These are phyloP conservation scores for Agelas oroides DNA, from an alignment of 37 sponge, comb jelly and placozoan genomes.

Conservation along the genomic window DNA sequence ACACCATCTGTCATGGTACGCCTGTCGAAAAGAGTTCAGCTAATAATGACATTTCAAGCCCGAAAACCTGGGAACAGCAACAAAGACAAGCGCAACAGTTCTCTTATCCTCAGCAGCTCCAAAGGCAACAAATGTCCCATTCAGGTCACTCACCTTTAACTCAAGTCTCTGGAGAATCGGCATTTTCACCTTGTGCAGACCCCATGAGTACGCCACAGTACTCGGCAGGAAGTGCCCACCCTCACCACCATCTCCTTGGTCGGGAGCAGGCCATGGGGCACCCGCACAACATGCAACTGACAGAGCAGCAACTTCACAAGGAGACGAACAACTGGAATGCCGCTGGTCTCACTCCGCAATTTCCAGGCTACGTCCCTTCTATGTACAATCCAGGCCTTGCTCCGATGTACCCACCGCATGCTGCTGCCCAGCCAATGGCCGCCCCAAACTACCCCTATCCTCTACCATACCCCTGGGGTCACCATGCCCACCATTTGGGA, in stretches of 20 bases:
- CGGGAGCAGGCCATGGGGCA: neutral
- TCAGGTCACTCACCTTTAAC: neutral
- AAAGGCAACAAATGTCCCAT: neutral
- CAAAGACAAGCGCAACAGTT: neutral
- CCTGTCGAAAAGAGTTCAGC: neutral
- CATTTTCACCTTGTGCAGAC: neutral
- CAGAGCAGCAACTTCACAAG: neutral
- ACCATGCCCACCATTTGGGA: slow-evolving; percentile 3
- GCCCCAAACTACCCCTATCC: slow-evolving; percentile 55
- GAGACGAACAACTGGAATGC: neutral
- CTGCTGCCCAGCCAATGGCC: slow-evolving; percentile 35
- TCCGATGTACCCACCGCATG: slow-evolving; percentile 35
- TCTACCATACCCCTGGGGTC: slow-evolving; percentile 52
- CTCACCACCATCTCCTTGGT: neutral
- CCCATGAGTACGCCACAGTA: neutral
- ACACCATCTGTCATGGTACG: slow-evolving; percentile 73
- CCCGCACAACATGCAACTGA: neutral
- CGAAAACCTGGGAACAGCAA: neutral
- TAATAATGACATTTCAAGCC: slow-evolving; percentile 41
- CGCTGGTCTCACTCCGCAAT: neutral
- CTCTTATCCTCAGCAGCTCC: neutral
- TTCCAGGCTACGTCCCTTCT: slow-evolving; percentile 9
- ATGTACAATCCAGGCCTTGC: slow-evolving; percentile 38
- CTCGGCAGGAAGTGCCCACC: too few species aligned
- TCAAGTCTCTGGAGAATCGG: neutral